Evolutionary conservation across 2,888 invertebrate genomes (phyloP), one percentile per base, ranked within the genome.

Genomic region (Malacosoma neustria): DNA sequence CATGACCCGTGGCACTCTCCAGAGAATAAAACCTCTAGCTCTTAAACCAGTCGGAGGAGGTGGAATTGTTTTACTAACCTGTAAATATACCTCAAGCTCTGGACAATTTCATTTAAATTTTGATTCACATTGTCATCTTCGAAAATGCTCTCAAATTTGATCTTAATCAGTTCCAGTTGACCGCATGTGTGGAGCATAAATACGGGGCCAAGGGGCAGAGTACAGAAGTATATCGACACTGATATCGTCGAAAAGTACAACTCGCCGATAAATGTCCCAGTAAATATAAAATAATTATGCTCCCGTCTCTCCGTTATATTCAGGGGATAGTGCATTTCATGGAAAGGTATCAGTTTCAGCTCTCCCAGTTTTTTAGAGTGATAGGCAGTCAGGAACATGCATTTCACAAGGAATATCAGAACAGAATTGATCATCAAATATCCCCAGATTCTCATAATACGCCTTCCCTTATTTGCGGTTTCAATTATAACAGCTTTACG

Each of bases 101-200:
- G 12, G 5, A 38, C 22, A 11, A 34, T 31, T 11, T 22, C 30
- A 15, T n/a, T 34, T 7, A 38, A 22, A 6, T 14, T 29, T 3
- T 31, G 22, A 3, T 31, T 13, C 4, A 3, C 3, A 9, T 13
- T 13, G 3, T 38, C 22, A 34, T 15, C 15, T 3, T 30, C n/a
- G 7, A 30, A 38, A 5, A 37, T 14, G 3, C 9, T 38, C 3
- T 13, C 31, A 4, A 38, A 14, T 14, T 32, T 34, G 2, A 14
- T 30, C 9, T 4, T 14, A 4, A 13, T 11, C 3, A 34, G 30
- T 4, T 13, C 29, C 29, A 36, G 13, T 6, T 36, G 36, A 12
- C 22, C 36, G 1, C 11, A 7, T 13, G 22, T 29, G 6, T 36
- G 36, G 9, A 32, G 15, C 36, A 36, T 14, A 29, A 36, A 36